Evolutionary conservation across 2,113 vertebrate genomes (phyloP).

Genomic region (Empidonax traillii): DNA sequence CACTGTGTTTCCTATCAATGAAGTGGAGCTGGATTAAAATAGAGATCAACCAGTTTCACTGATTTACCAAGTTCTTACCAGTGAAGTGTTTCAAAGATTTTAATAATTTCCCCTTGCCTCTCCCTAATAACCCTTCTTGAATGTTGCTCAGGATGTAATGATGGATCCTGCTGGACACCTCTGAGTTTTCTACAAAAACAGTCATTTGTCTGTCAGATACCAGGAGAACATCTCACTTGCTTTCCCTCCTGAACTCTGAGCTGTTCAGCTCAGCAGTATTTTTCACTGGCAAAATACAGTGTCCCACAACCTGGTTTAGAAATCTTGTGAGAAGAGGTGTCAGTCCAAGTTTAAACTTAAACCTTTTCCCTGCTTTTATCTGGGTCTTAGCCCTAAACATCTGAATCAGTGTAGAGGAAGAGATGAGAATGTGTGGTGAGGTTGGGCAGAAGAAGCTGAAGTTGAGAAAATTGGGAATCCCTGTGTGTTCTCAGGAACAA

Average conservation of each 20-base stretch:
- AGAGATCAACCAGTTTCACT: neutral
- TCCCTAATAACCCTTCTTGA: neutral
- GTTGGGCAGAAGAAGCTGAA: neutral
- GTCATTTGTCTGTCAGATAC: neutral
- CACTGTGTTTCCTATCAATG: neutral
- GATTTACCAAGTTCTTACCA: neutral
- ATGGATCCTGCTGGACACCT: neutral
- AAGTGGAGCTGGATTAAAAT: neutral
- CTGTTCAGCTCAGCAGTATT: neutral
- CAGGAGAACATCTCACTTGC: neutral
- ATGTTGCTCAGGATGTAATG: fast-evolving
- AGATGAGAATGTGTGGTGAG: neutral
- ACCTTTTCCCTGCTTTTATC: too few species aligned
- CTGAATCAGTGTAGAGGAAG: neutral
- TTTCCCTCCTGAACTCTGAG: neutral
- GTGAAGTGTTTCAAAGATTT: neutral
- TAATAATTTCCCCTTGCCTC: neutral
- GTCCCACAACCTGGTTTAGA: neutral
- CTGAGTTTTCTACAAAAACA: neutral
- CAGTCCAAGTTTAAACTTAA: too few species aligned
- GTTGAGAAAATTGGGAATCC: neutral
- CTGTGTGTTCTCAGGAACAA: neutral
- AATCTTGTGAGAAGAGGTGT: neutral
- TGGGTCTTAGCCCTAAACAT: neutral
- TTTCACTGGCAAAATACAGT: neutral